Percentiles rank a stretch among this genome's conserved stretches.
Evolutionary conservation across 1,140 invertebrate species (phyloP).

Genomic region (Meloidogyne chitwoodi): DNA sequence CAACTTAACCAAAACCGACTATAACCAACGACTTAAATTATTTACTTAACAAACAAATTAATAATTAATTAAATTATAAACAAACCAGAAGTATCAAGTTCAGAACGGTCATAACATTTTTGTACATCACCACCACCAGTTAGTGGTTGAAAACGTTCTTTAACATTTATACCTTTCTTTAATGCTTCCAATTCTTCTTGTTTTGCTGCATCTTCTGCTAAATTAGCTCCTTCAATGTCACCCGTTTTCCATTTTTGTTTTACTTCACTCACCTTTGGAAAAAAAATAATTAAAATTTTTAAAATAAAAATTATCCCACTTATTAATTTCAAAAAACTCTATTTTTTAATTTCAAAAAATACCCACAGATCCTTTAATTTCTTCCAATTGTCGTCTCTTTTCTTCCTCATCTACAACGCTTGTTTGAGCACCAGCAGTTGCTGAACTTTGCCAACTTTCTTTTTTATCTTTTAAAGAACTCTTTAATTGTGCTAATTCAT

Average conservation of each 20-base stretch:
- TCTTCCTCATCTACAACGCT: constrained; percentile 37
- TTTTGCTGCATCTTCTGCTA: constrained; percentile 35
- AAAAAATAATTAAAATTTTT: not conserved
- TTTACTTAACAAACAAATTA: no score
- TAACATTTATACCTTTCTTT: constrained; percentile 20
- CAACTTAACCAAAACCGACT: constrained; percentile 38
- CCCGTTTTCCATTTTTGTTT: constrained; percentile 60
- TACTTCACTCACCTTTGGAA: constrained; percentile 50
- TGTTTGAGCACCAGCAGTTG: constrained; percentile 40
- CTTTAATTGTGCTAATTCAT: constrained; percentile 47
- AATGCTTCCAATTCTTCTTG: constrained; percentile 56
- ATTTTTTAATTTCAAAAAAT: constrained; percentile 11
- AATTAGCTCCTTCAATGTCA: constrained; percentile 54
- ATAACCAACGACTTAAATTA: no score
- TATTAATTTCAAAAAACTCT: not conserved
- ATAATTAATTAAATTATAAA: not conserved
- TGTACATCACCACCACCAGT: constrained; percentile 19
- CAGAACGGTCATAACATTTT: constrained; percentile 40
- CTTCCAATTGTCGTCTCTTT: constrained; percentile 38
- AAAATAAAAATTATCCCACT: not conserved
- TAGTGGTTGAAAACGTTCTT: constrained; percentile 11
- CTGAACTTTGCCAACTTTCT: constrained; percentile 51
- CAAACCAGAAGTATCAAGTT: constrained; percentile 41
- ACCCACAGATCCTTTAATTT: constrained; percentile 43
- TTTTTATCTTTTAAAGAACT: constrained; percentile 50